Base-by-base conservation (phyloP, 2,113 vertebrate genomes). In the Rafetus swinhoei region DNA sequence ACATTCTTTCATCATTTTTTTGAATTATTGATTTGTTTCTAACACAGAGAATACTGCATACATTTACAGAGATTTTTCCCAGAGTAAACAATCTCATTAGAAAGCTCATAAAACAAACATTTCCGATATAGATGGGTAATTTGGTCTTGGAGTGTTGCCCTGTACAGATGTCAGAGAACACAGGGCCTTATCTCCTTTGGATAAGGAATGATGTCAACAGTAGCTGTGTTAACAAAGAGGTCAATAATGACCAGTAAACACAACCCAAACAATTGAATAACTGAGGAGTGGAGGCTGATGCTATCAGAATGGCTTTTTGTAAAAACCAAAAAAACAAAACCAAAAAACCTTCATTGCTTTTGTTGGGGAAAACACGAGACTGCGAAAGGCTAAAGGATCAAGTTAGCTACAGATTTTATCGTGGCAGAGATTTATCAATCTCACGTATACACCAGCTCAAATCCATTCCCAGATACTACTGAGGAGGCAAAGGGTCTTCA, bases 191-290 rank as follows among this genome's bases (percentile, higher is more conserved):
- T 97, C 95, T 97, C 92, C 94, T 53, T 69, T 80, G 95, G 86
- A 90, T 92, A 90, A 93, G 55, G 84, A 94, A 89, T 97, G 96
- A 97, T 95, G 94, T 97, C 96, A 96, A 93, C 95, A 92, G 95
- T 96, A 95, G 96, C 96, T 95, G 90, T 90, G 92, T 88, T 96
- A 97, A 97, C 96, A 96, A 97, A 97, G 95, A 95, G 94, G 93
- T 97, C 95, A 97, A 85, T 90, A 91, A 95, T 92, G 95, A 81
- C 90, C 62, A 87, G 92, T 90, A 96, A 97, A 97, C 96, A 97
- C 79, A 79, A 94, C 77, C 62, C 80, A 82, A 96, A 97, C 95
- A 96, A 96, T 92, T 92, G 90, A 92, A 89, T 88, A 87, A 94
- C 81, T 89, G 81, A 96, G 91, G 90, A 87, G 79, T 88, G 92